phyloP scores from a whole-genome alignment of 2,113 vertebrate species.

The Calidris pugnax region DNA sequence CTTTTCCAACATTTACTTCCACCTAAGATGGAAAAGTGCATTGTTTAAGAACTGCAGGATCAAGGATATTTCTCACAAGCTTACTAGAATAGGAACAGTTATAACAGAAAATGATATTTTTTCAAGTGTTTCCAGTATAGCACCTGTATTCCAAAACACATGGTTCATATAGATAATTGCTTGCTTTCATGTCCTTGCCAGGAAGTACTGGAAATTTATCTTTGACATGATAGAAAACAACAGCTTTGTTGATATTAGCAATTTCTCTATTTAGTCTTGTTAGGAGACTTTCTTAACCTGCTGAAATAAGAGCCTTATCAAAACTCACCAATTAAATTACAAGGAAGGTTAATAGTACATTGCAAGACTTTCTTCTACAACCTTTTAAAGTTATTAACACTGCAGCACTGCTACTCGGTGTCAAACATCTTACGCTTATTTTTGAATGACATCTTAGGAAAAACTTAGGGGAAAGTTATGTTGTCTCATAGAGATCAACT shows the following conservation, averaged over 20 bases:
- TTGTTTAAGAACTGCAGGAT: background rate
- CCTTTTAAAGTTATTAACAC: background rate
- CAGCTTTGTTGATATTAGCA: slow-evolving; percentile 18
- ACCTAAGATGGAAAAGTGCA: background rate
- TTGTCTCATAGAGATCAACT: accelerated
- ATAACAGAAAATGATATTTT: background rate
- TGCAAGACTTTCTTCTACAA: background rate
- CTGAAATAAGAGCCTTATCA: background rate
- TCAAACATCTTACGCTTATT: background rate
- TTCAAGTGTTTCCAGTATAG: slow-evolving; percentile 18
- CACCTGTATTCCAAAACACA: slow-evolving; percentile 29
- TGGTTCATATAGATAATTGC: background rate
- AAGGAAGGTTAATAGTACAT: background rate
- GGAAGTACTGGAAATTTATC: slow-evolving; percentile 13
- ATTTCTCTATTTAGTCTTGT: background rate
- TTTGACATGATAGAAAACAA: background rate
- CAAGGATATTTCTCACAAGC: background rate
- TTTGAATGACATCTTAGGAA: background rate
- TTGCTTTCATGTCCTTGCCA: slow-evolving; percentile 42
- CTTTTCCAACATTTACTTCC: background rate
- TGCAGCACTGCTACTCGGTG: background rate
- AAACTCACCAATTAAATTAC: background rate
- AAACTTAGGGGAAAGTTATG: background rate
- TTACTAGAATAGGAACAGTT: background rate
- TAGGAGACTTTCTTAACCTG: background rate